phyloP scores from a whole-genome alignment of 1,140 invertebrate species.

The Branchinecta lynchi region DNA sequence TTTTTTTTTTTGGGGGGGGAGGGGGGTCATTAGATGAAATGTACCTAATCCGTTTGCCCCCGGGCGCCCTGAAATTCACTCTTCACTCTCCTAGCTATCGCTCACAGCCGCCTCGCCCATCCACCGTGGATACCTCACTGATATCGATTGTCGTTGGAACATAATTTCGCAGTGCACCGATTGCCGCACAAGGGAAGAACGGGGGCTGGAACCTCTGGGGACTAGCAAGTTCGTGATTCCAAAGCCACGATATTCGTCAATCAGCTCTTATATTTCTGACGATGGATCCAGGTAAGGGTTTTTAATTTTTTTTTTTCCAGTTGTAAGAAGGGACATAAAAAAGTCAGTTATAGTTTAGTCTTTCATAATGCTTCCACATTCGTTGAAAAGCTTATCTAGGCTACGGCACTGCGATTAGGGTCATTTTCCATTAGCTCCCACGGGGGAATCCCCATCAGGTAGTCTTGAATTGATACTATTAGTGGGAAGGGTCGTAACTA shows the following conservation, averaged over 20 bases:
- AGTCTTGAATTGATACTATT: too few relatives aligned
- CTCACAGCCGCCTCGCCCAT: constrained; percentile 90
- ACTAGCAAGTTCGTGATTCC: constrained; percentile 68
- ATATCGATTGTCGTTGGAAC: constrained; percentile 93
- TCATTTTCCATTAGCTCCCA: too few relatives aligned
- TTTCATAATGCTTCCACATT: neutral
- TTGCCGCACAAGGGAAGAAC: constrained; percentile 84
- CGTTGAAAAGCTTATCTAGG: too few relatives aligned
- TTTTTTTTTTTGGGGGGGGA: too few relatives aligned
- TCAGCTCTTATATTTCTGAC: constrained; percentile 87
- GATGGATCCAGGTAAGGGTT: constrained; percentile 50
- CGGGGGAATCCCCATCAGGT: too few relatives aligned
- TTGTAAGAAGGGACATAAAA: neutral
- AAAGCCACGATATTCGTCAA: constrained; percentile 95
- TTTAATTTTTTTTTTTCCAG: neutral
- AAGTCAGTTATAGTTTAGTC: neutral
- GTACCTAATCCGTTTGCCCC: too few relatives aligned
- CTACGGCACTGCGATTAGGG: too few relatives aligned
- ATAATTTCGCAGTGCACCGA: constrained; percentile 89
- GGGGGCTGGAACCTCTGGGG: constrained; percentile 57
- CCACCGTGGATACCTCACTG: constrained; percentile 78
- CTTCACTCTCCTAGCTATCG: constrained; percentile 50
- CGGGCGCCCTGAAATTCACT: constrained; percentile 14
- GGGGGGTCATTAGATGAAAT: too few relatives aligned
- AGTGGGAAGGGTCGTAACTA: too few relatives aligned